phyloP scores from a whole-genome alignment of 2,113 vertebrate genomes.

The Carassius gibelio region DNA sequence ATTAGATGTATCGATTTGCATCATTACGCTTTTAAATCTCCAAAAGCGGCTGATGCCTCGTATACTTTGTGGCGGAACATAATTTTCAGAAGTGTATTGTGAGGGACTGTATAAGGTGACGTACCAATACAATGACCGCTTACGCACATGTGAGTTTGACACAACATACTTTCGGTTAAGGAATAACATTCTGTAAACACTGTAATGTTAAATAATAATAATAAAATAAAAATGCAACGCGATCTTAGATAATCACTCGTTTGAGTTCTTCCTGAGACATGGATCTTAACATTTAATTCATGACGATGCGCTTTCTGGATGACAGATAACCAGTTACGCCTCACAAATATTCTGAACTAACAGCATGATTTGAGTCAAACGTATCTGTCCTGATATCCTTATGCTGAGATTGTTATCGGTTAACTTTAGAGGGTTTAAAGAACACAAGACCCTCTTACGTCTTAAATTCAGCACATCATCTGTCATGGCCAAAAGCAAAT shows the following conservation, averaged over 20 bases:
- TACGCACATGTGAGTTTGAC: constrained; percentile 14
- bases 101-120: not conserved
- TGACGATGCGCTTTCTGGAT: not conserved
- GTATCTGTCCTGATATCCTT: not conserved
- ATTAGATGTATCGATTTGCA: not conserved
- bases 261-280: not conserved
- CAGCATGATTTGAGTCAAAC: not conserved
- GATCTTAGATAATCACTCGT: not conserved
- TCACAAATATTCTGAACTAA: not conserved
- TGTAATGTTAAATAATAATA: not conserved
- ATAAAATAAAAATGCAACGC: not conserved
- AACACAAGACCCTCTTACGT: not conserved
- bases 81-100: not conserved
- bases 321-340: not conserved
- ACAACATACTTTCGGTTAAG: not conserved
- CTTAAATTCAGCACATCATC: constrained; percentile 49
- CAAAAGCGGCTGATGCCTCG: too few relatives aligned
- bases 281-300: too few relatives aligned
- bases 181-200: not conserved
- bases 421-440: not conserved
- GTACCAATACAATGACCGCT: constrained; percentile 39
- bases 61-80: constrained; percentile 22
- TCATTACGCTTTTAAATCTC: too few relatives aligned
- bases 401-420: constrained; percentile 25
- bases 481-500: constrained; percentile 95